phyloP scores from a whole-genome alignment of 2,888 invertebrate species.

The Rhopalosiphum nymphaeae region DNA sequence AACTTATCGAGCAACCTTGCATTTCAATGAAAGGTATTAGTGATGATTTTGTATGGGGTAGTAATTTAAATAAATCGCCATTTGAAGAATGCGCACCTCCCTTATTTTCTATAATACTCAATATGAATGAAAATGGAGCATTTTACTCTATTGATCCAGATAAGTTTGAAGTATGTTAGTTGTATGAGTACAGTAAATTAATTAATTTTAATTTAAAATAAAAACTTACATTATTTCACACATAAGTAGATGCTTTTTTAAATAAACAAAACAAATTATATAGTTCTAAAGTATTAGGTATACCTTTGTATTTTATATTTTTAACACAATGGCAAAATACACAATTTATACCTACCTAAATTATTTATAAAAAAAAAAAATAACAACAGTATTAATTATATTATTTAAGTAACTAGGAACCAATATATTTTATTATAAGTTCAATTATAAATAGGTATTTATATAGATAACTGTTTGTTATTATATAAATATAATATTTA shows the following conservation, averaged over 20 bases:
- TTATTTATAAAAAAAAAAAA: background rate
- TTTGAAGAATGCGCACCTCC: background rate
- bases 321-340: no score
- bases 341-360: no score
- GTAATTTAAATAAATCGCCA: background rate
- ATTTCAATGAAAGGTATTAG: background rate
- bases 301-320: no score
- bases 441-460: background rate
- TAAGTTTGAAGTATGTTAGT: constrained; percentile 26
- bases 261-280: no score
- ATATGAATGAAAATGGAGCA: constrained; percentile 24
- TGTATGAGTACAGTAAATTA: background rate
- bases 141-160: constrained; percentile 20
- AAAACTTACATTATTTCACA: background rate
- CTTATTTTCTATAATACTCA: constrained; percentile 13
- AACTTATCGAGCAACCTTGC: constrained; percentile 38
- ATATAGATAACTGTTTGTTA: background rate
- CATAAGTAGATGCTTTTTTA: no score
- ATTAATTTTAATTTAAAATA: background rate
- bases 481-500: background rate
- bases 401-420: background rate
- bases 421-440: background rate
- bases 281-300: no score
- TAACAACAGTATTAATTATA: background rate
- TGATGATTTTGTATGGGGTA: background rate